Base-by-base conservation (phyloP, 2,888 invertebrate genomes). In the Melieria crassipennis region DNA sequence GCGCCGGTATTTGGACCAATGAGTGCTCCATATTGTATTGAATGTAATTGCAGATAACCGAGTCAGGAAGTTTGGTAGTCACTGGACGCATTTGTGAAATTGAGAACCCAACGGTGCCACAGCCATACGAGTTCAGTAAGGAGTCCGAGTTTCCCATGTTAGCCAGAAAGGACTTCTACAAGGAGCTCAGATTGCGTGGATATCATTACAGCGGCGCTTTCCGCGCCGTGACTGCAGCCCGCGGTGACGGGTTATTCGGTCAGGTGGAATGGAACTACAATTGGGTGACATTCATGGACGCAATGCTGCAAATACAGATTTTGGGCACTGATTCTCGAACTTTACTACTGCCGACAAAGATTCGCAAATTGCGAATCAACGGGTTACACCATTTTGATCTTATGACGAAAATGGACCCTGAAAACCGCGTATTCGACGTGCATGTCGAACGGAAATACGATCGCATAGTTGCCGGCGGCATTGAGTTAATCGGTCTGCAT, bases 281-380 rank as follows among this genome's bases (percentile, higher is more conserved):
- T 86, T 97, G 96, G 96, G 92, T 94, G 6, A 90, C 94, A 4
- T 95, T 95, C 85, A 90, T 97, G 88, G 97, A 97, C 87, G 93
- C 93, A 52, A 92, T 97, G 91, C 88, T 97, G 11, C 97, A 97
- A 86, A 91, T 94, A 79, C 90, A 91, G 79, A 91, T 95, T 64
- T 84, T 95, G 45, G 90, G 91, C 50, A 88, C 91, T 71, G 91
- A 92, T 76, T 90, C 91, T 1, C 89, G 93, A 50, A 90, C 91
- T 4, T 89, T 95, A 5, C 89, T 91, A 79, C 89, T 95, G 0
- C 95, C 96, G 0, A 94, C 93, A 0, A 89, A 92, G 67, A 91
- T 95, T 48, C 90, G 91, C 78, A 91, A 89, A 78, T 84, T 94
- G 0, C 88, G 89, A n/a, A 92, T 94, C 56, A 91, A 93, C 79